Conservation (phyloP, 2,888 invertebrate species). For the Parnassius orleans region DNA sequence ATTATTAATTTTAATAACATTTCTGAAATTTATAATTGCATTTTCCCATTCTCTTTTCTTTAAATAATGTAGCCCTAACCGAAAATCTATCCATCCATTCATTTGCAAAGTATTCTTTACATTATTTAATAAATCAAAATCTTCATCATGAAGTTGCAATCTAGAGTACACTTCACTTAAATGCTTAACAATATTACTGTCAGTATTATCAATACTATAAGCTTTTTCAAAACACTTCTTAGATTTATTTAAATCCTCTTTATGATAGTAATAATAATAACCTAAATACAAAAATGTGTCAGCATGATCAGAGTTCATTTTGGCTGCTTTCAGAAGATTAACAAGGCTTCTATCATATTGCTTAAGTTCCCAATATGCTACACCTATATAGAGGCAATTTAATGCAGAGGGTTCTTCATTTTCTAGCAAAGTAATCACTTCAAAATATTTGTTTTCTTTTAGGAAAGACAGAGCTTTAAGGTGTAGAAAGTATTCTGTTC, state of each 20-base stretch:
- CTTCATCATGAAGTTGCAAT: slow-evolving; percentile 83
- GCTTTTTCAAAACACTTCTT: slow-evolving; percentile 93
- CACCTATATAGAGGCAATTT: slow-evolving; percentile 81
- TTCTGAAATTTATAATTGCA: slow-evolving; percentile 89
- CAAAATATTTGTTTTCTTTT: slow-evolving; percentile 71
- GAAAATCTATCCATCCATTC: slow-evolving; percentile 89
- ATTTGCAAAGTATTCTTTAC: slow-evolving; percentile 64
- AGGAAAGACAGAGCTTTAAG: slow-evolving; percentile 75
- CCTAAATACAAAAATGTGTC: slow-evolving; percentile 89
- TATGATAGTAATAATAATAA: slow-evolving; percentile 83
- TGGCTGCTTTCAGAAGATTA: slow-evolving; percentile 85
- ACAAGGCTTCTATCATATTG: slow-evolving; percentile 82
- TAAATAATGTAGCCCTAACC: slow-evolving; percentile 90
- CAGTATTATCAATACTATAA: slow-evolving; percentile 85
- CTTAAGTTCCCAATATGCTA: slow-evolving; percentile 80
- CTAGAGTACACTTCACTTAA: slow-evolving; percentile 88
- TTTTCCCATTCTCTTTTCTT: slow-evolving; percentile 86
- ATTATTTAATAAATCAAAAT: slow-evolving; percentile 82
- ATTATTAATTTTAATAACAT: slow-evolving; percentile 85
- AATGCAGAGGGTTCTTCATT: slow-evolving; percentile 62
- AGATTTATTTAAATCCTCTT: slow-evolving; percentile 85
- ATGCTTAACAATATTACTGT: slow-evolving; percentile 84
- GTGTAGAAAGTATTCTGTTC: slow-evolving; percentile 54
- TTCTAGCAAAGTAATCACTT: slow-evolving; percentile 79
- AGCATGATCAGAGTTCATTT: slow-evolving; percentile 87